Evolutionary conservation across 2,888 invertebrate genomes (phyloP).

Genomic region (Drosophila demipolita): DNA sequence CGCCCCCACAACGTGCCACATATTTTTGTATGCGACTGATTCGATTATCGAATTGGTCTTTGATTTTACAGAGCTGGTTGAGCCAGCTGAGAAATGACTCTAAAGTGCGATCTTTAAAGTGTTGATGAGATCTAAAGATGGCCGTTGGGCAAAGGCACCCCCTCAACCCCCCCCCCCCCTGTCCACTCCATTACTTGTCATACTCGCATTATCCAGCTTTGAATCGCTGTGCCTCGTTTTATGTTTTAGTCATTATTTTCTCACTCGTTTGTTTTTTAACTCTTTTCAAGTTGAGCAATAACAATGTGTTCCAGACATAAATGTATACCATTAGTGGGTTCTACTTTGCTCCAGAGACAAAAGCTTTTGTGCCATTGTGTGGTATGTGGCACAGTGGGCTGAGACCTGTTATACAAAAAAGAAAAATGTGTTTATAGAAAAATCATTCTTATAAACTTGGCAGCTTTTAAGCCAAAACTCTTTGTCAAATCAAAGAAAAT

Average conservation of each 20-base stretch:
- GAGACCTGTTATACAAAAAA: not conserved
- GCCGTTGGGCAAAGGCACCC: slow-evolving; percentile 2
- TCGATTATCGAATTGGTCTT: slow-evolving; percentile 56
- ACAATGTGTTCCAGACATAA: slow-evolving; percentile 61
- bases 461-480: not conserved
- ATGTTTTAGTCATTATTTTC: slow-evolving; percentile 15
- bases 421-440: not conserved
- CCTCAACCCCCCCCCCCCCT: no score
- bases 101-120: slow-evolving; percentile 42
- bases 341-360: slow-evolving; percentile 32
- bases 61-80: slow-evolving; percentile 16
- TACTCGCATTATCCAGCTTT: slow-evolving; percentile 31
- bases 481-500: not conserved
- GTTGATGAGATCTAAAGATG: slow-evolving; percentile 23
- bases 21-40: slow-evolving; percentile 59
- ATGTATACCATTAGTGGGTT: slow-evolving; percentile 56
- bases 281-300: slow-evolving; percentile 64
- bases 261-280: slow-evolving; percentile 29
- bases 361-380: slow-evolving; percentile 41
- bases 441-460: not conserved
- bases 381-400: slow-evolving; percentile 34
- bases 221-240: slow-evolving; percentile 23
- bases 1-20: slow-evolving; percentile 35
- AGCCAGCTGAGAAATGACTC: slow-evolving; percentile 18
- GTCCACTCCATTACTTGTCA: not conserved